Evolutionary conservation across 2,797 vertebrate genomes (phyloP).

Genomic region (Gadopsis bispinosus): DNA sequence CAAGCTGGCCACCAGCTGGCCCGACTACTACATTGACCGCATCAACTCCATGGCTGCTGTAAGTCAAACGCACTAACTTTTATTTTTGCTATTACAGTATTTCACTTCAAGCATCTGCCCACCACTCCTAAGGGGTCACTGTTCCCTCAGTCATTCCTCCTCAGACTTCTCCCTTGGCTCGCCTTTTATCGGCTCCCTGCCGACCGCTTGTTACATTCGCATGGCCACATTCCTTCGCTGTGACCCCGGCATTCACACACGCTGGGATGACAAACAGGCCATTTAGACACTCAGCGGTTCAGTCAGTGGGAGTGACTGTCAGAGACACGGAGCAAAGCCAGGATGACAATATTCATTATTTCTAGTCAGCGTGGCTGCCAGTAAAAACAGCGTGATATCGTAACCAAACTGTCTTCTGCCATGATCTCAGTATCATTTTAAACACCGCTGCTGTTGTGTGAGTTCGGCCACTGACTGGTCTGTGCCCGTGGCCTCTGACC

Average conservation of each 20-base stretch:
- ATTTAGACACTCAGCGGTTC: conserved; percentile 65
- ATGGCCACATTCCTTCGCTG: conserved; percentile 69
- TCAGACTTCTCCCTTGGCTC: conserved; percentile 47
- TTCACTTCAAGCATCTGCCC: not conserved
- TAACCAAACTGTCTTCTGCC: conserved; percentile 14
- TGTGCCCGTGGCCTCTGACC: conserved; percentile 35
- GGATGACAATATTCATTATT: conserved; percentile 63
- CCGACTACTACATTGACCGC: conserved; percentile 97
- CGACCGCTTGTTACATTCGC: conserved; percentile 62
- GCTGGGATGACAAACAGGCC: conserved; percentile 76
- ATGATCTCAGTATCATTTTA: conserved; percentile 33
- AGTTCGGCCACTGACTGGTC: conserved; percentile 28
- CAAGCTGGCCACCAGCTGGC: conserved; percentile 98
- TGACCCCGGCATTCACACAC: conserved; percentile 70
- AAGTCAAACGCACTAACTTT: conserved; percentile 74
- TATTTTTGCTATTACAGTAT: not conserved
- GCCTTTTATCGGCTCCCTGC: conserved; percentile 59
- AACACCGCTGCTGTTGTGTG: not conserved
- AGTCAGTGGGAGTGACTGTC: conserved; percentile 61
- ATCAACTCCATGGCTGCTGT: conserved; percentile 99
- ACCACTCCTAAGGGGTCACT: conserved; percentile 31
- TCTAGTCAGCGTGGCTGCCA: conserved; percentile 46
- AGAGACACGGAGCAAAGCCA: conserved; percentile 46
- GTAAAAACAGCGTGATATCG: conserved; percentile 42
- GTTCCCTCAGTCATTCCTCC: conserved; percentile 50